These are phyloP conservation scores for Triplophysa dalaica DNA, from an alignment of 2,113 vertebrate species.

Conservation along the genomic window DNA sequence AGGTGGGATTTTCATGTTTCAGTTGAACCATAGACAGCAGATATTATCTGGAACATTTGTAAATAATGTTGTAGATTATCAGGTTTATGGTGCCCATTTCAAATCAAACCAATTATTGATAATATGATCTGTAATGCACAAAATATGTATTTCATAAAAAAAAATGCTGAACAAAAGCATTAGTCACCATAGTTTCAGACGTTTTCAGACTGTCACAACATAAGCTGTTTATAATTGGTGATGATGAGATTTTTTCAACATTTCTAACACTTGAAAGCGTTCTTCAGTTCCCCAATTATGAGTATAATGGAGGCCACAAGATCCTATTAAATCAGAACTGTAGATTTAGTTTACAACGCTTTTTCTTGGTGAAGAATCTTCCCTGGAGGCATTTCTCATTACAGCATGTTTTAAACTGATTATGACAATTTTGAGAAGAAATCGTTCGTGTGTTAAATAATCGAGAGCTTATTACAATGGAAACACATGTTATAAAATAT, in stretches of 20 bases:
- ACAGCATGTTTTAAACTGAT: not conserved
- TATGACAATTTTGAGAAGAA: slow-evolving; percentile 20
- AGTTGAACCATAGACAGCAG: no score
- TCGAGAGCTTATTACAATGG: not conserved
- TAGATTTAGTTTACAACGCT: not conserved
- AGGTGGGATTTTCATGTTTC: no score
- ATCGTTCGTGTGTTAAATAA: slow-evolving; percentile 3
- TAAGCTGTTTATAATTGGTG: not conserved
- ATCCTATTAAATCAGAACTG: not conserved
- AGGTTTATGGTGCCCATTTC: no score
- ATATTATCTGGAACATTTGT: no score
- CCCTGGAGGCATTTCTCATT: not conserved
- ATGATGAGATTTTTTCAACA: not conserved
- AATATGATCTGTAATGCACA: no score
- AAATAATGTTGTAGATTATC: no score
- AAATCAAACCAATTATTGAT: no score
- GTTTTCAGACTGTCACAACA: not conserved
- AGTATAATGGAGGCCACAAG: slow-evolving; percentile 13
- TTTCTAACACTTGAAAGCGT: not conserved
- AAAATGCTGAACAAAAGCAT: no score
- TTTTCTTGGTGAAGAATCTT: slow-evolving; percentile 18
- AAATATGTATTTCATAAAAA: no score
- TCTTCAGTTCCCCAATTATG: not conserved
- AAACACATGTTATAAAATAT: not conserved
- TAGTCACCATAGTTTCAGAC: no score